Evolutionary conservation across 2,797 vertebrate species (phyloP).

Genomic region (Gadopsis marmoratus): DNA sequence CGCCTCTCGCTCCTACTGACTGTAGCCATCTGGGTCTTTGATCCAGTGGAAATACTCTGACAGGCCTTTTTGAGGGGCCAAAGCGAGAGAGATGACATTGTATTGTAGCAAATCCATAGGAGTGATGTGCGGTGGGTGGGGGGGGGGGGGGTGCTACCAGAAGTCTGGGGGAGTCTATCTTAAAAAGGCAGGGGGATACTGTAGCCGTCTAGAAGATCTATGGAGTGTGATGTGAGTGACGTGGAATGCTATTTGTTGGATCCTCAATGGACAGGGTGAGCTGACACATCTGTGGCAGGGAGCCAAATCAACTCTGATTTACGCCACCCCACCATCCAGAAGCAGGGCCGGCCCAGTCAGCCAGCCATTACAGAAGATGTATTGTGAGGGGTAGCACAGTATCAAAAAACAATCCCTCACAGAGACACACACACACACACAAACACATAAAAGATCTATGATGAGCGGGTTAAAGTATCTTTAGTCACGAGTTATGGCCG

Average conservation of each 20-base stretch:
- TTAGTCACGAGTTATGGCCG: conserved; percentile 70
- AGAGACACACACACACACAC: conserved; percentile 24
- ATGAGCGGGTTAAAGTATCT: conserved; percentile 66
- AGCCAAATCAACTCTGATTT: conserved; percentile 83
- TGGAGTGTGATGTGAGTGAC: conserved; percentile 68
- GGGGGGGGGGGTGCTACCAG: conserved; percentile 48
- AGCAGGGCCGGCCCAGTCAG: conserved; percentile 59
- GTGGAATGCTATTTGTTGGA: conserved; percentile 70
- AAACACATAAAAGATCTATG: conserved; percentile 71
- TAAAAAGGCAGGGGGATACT: conserved; percentile 52
- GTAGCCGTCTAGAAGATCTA: conserved; percentile 60
- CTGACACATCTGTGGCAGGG: conserved; percentile 78
- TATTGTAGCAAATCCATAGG: conserved; percentile 64
- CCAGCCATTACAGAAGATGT: conserved; percentile 73
- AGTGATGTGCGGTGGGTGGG: conserved; percentile 50
- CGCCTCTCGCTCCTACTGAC: conserved; percentile 58
- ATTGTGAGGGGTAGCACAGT: conserved; percentile 63
- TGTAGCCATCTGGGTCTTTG: conserved; percentile 75
- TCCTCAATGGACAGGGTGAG: conserved; percentile 58
- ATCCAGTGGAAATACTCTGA: conserved; percentile 68
- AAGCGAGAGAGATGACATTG: conserved; percentile 69
- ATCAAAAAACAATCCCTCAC: conserved; percentile 78
- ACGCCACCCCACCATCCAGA: conserved; percentile 54
- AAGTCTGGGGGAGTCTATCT: conserved; percentile 45
- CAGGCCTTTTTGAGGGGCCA: conserved; percentile 67